Percentiles rank a stretch among this genome's conserved stretches.
Conservation (phyloP, 2,888 invertebrate species). For the Philereme transversata region DNA sequence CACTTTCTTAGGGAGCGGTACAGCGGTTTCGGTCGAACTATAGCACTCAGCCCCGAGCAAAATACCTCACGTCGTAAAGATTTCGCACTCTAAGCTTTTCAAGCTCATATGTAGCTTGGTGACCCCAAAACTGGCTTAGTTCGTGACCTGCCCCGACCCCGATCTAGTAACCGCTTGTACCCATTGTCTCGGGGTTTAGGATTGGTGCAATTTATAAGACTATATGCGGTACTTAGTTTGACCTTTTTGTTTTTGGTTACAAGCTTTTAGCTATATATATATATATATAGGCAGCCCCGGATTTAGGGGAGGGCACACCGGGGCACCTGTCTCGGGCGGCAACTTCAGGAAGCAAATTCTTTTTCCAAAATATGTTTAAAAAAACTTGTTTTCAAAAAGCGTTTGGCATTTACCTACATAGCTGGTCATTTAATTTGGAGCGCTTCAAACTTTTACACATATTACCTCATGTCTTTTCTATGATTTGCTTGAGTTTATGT, state of each 20-base stretch:
- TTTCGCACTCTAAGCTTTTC: constrained; percentile 35
- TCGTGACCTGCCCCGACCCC: constrained; percentile 80
- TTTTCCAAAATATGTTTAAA: no score
- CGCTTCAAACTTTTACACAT: no score
- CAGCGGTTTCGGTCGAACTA: no score
- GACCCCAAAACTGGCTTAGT: constrained; percentile 69
- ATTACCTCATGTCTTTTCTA: no score
- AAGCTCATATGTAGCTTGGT: constrained; percentile 57
- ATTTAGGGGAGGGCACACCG: neutral
- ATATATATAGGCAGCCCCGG: neutral
- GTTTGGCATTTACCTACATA: no score
- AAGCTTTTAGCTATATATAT: neutral
- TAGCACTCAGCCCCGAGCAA: neutral
- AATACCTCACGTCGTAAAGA: constrained; percentile 26
- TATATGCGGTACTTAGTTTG: neutral
- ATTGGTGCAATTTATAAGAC: constrained; percentile 51
- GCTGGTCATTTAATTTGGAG: no score
- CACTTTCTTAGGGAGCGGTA: no score
- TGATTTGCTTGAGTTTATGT: no score
- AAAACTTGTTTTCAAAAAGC: no score
- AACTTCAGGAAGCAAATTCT: no score
- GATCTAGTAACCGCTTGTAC: constrained; percentile 72
- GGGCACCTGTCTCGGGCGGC: no score
- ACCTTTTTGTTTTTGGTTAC: neutral
- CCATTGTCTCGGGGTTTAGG: constrained; percentile 64